Evolutionary conservation across 2,113 vertebrate genomes (phyloP).

Genomic region (Podarcis cretensis): DNA sequence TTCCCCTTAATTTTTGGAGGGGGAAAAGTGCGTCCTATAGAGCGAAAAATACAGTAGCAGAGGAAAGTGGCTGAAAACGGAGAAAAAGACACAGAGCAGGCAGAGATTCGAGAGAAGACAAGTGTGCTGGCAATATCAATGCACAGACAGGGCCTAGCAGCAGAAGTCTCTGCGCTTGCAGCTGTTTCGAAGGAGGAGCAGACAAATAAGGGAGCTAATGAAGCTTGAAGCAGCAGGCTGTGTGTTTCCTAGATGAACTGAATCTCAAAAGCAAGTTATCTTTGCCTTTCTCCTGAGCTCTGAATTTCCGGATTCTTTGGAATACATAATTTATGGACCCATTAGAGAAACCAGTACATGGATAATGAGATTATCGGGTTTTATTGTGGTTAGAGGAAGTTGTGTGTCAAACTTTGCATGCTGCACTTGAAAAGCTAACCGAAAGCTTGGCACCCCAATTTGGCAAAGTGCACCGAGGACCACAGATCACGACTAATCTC

Average conservation of each 20-base stretch:
- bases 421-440: background rate
- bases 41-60: background rate
- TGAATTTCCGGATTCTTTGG: background rate
- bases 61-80: too few species aligned
- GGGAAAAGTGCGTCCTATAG: too few species aligned
- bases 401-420: background rate
- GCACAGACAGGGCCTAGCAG: background rate
- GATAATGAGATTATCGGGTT: background rate
- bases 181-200: background rate
- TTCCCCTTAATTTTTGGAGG: too few species aligned
- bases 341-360: background rate
- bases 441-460: background rate
- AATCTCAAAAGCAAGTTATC: slow-evolving; percentile 1
- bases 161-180: background rate
- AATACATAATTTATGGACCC: slow-evolving; percentile 12
- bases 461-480: background rate
- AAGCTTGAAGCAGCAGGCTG: background rate
- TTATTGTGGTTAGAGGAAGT: background rate
- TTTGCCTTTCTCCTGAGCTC: background rate
- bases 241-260: background rate
- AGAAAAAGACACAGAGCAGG: background rate
- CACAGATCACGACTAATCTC: background rate
- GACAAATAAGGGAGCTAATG: background rate
- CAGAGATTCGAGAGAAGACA: background rate
- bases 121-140: background rate